These are phyloP conservation scores for Cistogaster globosa DNA, from an alignment of 2,888 invertebrate genomes.

Conservation along the genomic window DNA sequence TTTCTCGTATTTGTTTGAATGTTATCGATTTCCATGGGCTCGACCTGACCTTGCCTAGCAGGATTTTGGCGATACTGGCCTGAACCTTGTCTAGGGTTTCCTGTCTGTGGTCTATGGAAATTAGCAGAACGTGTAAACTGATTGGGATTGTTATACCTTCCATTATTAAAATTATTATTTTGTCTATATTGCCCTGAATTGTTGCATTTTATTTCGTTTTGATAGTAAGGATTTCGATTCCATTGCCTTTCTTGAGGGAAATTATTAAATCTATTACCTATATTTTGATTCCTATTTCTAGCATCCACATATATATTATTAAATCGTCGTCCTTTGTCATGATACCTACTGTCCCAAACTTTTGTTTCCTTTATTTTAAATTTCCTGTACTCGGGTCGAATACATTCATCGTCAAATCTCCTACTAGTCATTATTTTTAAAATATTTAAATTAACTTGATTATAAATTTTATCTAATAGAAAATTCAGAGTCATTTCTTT, in stretches of 20 bases:
- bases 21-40: not conserved
- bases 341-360: not conserved
- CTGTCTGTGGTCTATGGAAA: slow-evolving; percentile 16
- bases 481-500: no score
- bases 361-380: slow-evolving; percentile 1
- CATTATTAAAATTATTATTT: slow-evolving; percentile 7
- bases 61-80: slow-evolving; percentile 15
- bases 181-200: slow-evolving; percentile 7
- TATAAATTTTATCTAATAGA: not conserved
- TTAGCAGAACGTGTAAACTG: not conserved
- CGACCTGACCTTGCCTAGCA: not conserved
- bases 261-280: slow-evolving; percentile 12
- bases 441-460: not conserved
- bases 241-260: slow-evolving; percentile 5
- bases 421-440: slow-evolving; percentile 7
- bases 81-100: slow-evolving; percentile 18
- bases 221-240: slow-evolving; percentile 11
- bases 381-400: slow-evolving; percentile 12
- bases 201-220: slow-evolving; percentile 5
- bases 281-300: not conserved
- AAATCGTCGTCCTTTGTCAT: not conserved
- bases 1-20: not conserved
- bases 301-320: no score
- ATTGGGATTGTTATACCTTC: not conserved
- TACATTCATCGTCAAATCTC: slow-evolving; percentile 9